Evolutionary conservation across 1,140 invertebrate species (phyloP), one percentile per base, ranked within the genome.

Genomic region (Nephila pilipes): DNA sequence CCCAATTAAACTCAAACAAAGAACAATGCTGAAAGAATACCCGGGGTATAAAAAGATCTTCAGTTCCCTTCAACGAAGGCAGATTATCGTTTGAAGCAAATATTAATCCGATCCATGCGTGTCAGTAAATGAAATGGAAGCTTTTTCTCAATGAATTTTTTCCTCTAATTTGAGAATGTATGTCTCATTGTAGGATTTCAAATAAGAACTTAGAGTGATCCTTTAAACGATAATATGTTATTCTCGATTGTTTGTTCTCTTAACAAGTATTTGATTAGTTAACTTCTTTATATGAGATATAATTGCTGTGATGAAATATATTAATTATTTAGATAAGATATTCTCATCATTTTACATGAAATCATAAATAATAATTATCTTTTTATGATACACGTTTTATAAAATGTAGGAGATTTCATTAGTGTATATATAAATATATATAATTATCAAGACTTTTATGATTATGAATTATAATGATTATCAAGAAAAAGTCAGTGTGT

Each of bases 21-120:
- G 69, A 75, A 75, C 69, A 75, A 75, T 75, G 69, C 29, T 36
- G 29, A 36, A 75, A 75, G 69, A 75, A 75, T 75, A 75, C 16
- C 4, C 14, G 12, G 29, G 18, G 36, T 32, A 75, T 32, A 36
- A 75, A 75, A 36, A 75, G 63, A 65, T 65, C 63, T 65, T 29
- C 63, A 65, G n/a, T 65, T 65, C 25, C 14, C 69, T 75, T 32
- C 69, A 32, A 75, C 32, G 32, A 32, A 25, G 29, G 16, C 29
- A 75, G 32, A 75, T 75, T 75, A 75, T 32, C 25, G 25, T 75
- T 29, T 75, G 29, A 75, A 75, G 25, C 32, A 75, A 32, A 75
- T 75, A 75, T 75, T 75, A 75, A 75, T 75, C 69, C 69, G 29
- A 75, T 20, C 29, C 69, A 32, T 75, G 69, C 69, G 69, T 75